phyloP scores from a whole-genome alignment of 2,888 invertebrate species.

The Salticus scenicus region DNA sequence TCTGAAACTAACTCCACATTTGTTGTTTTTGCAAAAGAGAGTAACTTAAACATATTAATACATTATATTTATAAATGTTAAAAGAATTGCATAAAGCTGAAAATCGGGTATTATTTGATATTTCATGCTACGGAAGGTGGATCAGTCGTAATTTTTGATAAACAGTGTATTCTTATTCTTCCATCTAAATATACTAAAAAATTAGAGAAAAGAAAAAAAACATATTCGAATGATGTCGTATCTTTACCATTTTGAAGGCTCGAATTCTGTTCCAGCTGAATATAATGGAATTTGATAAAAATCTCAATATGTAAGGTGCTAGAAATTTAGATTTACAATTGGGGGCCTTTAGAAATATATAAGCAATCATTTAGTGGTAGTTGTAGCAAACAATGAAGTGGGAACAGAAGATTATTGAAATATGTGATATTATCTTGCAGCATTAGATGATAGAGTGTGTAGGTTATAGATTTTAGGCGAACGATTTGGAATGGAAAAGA shows the following conservation, averaged over 20 bases:
- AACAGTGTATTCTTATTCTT: neutral
- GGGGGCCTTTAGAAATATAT: slow-evolving; percentile 15
- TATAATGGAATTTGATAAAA: neutral
- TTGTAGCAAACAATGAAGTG: neutral
- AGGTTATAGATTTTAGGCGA: too few relatives aligned
- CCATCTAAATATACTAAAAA: neutral
- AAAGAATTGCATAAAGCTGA: too few relatives aligned
- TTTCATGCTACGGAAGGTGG: neutral
- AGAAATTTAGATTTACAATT: neutral
- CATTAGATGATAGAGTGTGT: too few relatives aligned
- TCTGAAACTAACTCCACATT: too few relatives aligned
- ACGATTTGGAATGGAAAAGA: too few relatives aligned
- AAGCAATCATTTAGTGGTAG: slow-evolving; percentile 10
- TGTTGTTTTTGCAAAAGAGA: too few relatives aligned
- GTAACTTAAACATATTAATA: too few relatives aligned
- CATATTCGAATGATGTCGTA: neutral
- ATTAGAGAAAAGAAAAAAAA: too few relatives aligned
- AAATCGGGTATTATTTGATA: neutral
- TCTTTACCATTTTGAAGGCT: neutral
- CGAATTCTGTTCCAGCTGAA: neutral
- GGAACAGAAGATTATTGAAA: neutral
- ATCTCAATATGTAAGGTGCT: neutral
- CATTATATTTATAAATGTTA: too few relatives aligned
- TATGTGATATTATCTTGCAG: slow-evolving; percentile 1
- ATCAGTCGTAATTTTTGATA: neutral